Conservation (phyloP, 2,113 vertebrate species). For the Plotosus lineatus region DNA sequence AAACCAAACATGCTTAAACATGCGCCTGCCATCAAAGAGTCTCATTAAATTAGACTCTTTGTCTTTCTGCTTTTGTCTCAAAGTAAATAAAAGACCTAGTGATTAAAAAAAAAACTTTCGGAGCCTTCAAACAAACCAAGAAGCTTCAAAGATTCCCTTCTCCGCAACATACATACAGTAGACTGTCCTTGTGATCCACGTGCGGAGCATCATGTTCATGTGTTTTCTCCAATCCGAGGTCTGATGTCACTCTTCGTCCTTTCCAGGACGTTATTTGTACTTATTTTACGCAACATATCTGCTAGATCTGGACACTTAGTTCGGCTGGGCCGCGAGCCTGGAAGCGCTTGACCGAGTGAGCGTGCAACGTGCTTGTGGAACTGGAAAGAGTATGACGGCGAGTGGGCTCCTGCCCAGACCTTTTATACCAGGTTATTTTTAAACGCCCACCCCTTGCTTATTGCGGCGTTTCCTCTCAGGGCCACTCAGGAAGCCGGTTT, state of each 20-base stretch:
- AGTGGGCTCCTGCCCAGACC: constrained; percentile 75
- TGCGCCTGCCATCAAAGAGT: constrained; percentile 9
- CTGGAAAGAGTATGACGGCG: constrained; percentile 70
- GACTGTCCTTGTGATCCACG: neutral
- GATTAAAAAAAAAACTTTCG: neutral
- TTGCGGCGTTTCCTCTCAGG: constrained; percentile 85
- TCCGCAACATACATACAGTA: neutral
- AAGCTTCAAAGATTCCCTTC: neutral
- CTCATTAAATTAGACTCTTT: neutral
- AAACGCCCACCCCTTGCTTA: constrained; percentile 85
- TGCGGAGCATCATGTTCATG: neutral
- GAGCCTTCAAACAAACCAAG: constrained; percentile 3
- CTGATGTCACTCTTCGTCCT: neutral
- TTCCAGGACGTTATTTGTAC: neutral
- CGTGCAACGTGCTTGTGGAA: constrained; percentile 58
- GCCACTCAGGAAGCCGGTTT: constrained; percentile 90
- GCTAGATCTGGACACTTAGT: constrained; percentile 4
- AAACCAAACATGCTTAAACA: neutral
- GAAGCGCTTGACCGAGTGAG: constrained; percentile 29
- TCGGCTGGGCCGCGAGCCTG: constrained; percentile 48
- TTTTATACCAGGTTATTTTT: constrained; percentile 99
- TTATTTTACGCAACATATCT: neutral
- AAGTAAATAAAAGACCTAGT: neutral
- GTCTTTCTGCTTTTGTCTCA: constrained; percentile 6
- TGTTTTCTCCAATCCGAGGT: neutral